Percentiles rank a stretch among this genome's conserved stretches.
These are phyloP conservation scores for Falco concolor DNA, from an alignment of 2,797 vertebrate genomes.

Conservation along the genomic window DNA sequence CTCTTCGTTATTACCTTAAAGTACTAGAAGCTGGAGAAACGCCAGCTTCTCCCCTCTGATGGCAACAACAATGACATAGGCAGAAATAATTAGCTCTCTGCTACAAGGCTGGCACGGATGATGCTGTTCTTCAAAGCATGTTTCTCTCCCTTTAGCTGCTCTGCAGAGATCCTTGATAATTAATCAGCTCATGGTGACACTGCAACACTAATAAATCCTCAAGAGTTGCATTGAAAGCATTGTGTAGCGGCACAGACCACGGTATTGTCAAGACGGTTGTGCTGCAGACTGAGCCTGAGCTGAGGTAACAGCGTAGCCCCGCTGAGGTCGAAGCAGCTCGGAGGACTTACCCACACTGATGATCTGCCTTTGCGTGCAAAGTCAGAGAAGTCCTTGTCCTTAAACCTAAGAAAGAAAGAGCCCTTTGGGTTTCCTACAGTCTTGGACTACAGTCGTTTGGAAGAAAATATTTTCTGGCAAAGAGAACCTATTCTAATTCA, in stretches of 20 bases:
- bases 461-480: background rate
- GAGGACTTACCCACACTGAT: accelerated
- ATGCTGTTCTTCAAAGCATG: background rate
- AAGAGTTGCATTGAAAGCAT: background rate
- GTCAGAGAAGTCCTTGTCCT: background rate
- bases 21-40: constrained; percentile 10
- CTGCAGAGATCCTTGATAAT: background rate
- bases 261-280: accelerated
- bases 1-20: constrained; percentile 21
- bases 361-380: background rate
- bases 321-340: accelerated
- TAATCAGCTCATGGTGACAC: background rate
- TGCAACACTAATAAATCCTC: background rate
- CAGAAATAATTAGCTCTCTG: constrained; percentile 29
- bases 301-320: background rate
- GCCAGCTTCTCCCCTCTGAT: constrained; percentile 38
- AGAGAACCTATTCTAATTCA: background rate
- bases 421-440: background rate
- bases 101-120: background rate
- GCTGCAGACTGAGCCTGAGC: background rate
- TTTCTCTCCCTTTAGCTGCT: background rate
- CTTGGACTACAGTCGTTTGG: background rate
- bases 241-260: background rate
- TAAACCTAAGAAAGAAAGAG: background rate
- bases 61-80: background rate